Evolutionary conservation across 2,113 vertebrate species (phyloP), one percentile per base, ranked within the genome.

Genomic region (Myotis yumanensis): DNA sequence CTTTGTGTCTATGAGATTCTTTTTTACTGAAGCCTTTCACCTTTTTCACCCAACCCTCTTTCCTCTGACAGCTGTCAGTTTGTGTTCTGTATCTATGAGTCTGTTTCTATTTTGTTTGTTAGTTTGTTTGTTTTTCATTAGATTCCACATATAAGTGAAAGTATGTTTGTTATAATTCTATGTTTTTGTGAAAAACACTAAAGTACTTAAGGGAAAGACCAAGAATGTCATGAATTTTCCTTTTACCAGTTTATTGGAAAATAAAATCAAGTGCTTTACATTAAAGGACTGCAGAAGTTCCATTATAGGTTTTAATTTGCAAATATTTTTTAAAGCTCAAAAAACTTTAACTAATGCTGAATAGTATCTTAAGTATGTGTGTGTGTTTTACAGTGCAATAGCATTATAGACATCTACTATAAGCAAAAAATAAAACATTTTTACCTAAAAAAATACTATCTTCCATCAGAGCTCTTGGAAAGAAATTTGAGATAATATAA

Each of bases 261-360:
- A 96, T 52, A 57, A 89, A 95, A 98, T 95, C 88, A 97, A 97
- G 68, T 96, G 82, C n/a, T 97, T 95, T 97, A 59, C 89, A 93
- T 94, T 97, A 92, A 97, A 92, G 48, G 51, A 96, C 77, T 96
- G 83, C 14, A 83, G 1, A 30, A 35, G 73, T n/a, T 96, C 90
- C 66, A 75, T 86, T 94, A 62, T 4, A 93, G 69, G 35, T 85
- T 97, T 90, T 93, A 95, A 77, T 96, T 92, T 77, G 9, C 72
- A 75, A 97, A 96, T 52, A 17, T 37, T n/a, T 52, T 52, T 90
- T 20, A 52, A 86, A 80, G 37, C 25, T 96, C 57, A n/a, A 90
- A 86, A 75, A 5, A 89, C 23, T 17, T 62, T 40, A 89, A 52
- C 11, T 20, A 76, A 71, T 10, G 5, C 28, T 72, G 30, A 89